Evolutionary conservation across 2,797 vertebrate species (phyloP), one percentile per base, ranked within the genome.

Genomic region (Astyanax mexicanus): DNA sequence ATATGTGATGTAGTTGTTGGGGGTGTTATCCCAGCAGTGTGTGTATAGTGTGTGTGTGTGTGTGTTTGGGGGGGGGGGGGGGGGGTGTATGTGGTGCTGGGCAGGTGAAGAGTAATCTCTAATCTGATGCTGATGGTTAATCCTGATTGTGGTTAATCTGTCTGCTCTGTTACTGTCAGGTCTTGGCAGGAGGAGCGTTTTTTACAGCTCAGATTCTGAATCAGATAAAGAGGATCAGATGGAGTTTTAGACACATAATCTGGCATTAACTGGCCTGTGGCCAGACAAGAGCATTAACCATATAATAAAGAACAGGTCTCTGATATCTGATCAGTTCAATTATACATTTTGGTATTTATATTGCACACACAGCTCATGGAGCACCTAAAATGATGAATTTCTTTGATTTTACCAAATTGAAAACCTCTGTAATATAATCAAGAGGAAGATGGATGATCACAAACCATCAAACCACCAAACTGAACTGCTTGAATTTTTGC

Each of bases 81-180:
- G 51, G 49, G 12, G 35, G 51, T 55, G 52, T 29, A n/a, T n/a
- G n/a, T 21, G 15, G 11, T 38, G 66, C 38, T 49, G 19, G 29
- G 70, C 57, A 74, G 74, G 70, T 72, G 69, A 80, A 25, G 69
- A 19, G n/a, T 69, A 54, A 71, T 69, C 77, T 74, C 15, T 61
- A 74, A 69, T 79, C 78, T 81, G 79, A 79, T 79, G 79, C n/a
- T n/a, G 66, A 78, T 68, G 42, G 68, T 64, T 76, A 77, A 83
- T 79, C 79, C 71, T 60, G 23, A 12, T 69, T 72, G 76, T 61
- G 51, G 65, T 69, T 84, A 81, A 84, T 84, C 80, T 78, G 79
- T 81, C 81, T 80, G 80, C 81, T 51, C 71, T 74, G 60, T 47
- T 51, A 47, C 68, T 42, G 42, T 73, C 62, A 72, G 79, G 82